These are phyloP conservation scores for Corythaixoides concolor DNA, from an alignment of 2,113 vertebrate species.

Conservation along the genomic window DNA sequence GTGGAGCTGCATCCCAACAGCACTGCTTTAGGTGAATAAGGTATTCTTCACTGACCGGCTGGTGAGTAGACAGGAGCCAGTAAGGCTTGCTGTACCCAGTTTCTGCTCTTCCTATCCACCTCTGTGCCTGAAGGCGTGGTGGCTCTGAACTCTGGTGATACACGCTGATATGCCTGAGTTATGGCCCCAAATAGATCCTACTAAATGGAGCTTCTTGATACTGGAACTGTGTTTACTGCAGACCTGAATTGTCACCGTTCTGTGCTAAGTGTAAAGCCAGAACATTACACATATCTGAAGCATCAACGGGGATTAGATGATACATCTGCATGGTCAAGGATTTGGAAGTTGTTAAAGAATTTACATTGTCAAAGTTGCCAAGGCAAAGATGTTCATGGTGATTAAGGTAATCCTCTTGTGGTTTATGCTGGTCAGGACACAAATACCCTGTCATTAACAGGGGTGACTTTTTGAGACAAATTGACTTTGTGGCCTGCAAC, in stretches of 20 bases:
- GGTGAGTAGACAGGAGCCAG: background rate
- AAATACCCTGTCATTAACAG: background rate
- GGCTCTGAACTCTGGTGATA: background rate
- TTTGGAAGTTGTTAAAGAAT: background rate
- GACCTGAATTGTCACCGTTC: background rate
- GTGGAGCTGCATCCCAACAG: background rate
- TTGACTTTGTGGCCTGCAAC: background rate
- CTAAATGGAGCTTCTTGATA: background rate
- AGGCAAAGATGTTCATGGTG: background rate
- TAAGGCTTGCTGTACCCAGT: background rate
- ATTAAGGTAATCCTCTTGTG: background rate
- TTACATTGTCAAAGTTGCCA: background rate
- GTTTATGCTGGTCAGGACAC: background rate
- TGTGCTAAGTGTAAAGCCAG: background rate
- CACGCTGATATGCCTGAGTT: background rate
- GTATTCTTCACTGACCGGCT: background rate
- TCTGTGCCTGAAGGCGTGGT: background rate
- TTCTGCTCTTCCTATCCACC: background rate
- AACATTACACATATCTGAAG: background rate
- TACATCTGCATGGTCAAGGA: background rate
- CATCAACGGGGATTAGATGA: background rate
- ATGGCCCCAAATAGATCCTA: background rate
- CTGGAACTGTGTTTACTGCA: background rate
- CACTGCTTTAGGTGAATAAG: background rate
- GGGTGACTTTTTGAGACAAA: background rate